Evolutionary conservation across 2,888 invertebrate species (phyloP), one percentile per base, ranked within the genome.

Genomic region (Brachycybe producta): DNA sequence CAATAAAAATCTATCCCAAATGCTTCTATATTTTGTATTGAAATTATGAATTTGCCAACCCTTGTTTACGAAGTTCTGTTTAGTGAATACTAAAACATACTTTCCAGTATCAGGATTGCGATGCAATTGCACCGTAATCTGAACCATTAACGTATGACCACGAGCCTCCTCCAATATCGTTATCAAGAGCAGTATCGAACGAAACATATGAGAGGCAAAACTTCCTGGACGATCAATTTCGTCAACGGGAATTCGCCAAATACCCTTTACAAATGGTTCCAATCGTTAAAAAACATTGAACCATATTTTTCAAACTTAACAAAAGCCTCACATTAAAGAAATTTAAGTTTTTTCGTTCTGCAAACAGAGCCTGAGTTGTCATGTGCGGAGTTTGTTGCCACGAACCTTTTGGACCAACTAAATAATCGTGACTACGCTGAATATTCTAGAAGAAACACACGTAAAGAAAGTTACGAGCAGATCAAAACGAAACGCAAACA

Each of bases 181-280:
- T 69, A 91, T 75, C 5, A 90, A 73, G 28, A 92, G 75, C 21
- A 79, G 74, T 2, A 90, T 79, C 56, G 85, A 84, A 52, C 86
- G 78, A 56, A 81, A 83, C 80, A 94, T 84, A 63, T 94, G 92
- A 30, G 86, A 81, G 1, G 87, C 82, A 64, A 95, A 85, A 56
- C 87, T 84, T 2, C 94, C 94, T 0, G 88, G 81, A 54, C 94
- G 75, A 63, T 94, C 92, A 36, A 94, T 83, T 72, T 95, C 94
- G 52, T 77, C 77, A 2, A 80, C 76, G 0, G 90, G 91, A 64
- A 90, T 87, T 58, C 88, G 76, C 92, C 92, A 94, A 51, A 94
- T 82, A 42, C 90, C 84, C 80, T 82, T 46, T 36, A 11, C 17
- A 1, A 32, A 35, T 13, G 5, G 30, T 24, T 19, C 21, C 13